phyloP scores from a whole-genome alignment of 2,113 vertebrate genomes.

The Coregonus clupeaformis region DNA sequence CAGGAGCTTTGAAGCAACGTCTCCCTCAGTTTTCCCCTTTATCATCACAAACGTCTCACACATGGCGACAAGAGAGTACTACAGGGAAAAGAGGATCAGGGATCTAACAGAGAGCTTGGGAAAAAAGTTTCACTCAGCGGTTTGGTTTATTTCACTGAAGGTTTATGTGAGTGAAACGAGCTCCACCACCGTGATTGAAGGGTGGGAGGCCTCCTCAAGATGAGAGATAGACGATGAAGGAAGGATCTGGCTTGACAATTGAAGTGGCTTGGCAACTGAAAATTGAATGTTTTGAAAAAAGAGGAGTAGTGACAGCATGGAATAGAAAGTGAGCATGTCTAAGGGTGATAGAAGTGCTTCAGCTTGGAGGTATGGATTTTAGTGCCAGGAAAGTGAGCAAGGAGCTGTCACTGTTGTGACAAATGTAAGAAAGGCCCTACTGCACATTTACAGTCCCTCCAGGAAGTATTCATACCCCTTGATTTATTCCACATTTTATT shows the following conservation, averaged over 20 bases:
- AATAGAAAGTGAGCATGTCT: neutral
- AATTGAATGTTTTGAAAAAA: neutral
- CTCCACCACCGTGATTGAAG: neutral
- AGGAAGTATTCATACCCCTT: too few species aligned
- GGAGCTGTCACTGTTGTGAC: neutral
- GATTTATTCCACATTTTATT: too few species aligned
- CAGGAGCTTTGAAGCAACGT: neutral
- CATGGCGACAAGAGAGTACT: neutral
- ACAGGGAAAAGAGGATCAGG: neutral
- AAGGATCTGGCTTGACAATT: neutral
- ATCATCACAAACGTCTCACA: constrained; percentile 3
- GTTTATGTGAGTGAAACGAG: neutral
- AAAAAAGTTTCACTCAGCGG: constrained; percentile 3
- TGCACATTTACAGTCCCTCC: too few species aligned
- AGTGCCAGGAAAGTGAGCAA: neutral
- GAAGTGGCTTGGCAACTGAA: neutral
- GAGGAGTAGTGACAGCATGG: neutral
- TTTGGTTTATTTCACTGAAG: neutral
- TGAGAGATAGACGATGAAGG: neutral
- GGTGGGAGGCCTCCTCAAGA: neutral
- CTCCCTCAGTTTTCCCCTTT: constrained; percentile 2
- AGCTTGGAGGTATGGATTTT: neutral
- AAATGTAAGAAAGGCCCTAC: neutral
- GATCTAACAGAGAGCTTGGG: neutral
- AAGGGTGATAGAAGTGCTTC: neutral